A percentile compares a stretch with the other conserved stretches of the same genome.
Evolutionary conservation across 2,888 invertebrate genomes (phyloP).

Genomic region (Blastobasis lacticolella): DNA sequence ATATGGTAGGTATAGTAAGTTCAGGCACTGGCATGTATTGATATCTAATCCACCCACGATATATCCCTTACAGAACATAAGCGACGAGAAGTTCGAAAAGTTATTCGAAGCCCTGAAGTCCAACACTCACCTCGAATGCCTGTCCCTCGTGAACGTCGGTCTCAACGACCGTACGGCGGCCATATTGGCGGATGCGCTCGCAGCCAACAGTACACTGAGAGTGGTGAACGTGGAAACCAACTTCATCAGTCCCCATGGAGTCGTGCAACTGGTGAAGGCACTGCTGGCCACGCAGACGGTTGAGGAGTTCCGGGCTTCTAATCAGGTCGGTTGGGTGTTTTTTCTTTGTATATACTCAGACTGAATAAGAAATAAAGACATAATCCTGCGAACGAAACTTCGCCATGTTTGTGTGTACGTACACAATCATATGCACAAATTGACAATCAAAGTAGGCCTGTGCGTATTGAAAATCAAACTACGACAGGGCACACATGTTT

Average conservation of each 20-base stretch:
- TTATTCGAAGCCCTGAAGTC: constrained; percentile 90
- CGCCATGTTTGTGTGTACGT: too few species aligned
- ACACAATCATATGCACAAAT: too few species aligned
- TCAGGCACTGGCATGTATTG: too few species aligned
- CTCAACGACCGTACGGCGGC: constrained; percentile 91
- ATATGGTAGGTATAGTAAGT: too few species aligned
- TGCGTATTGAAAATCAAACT: too few species aligned
- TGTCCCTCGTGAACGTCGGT: constrained; percentile 95
- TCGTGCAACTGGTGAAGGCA: constrained; percentile 89
- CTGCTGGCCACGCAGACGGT: constrained; percentile 89
- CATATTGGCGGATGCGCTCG: constrained; percentile 86
- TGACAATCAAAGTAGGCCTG: too few species aligned
- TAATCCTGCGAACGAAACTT: too few species aligned
- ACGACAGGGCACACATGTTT: too few species aligned
- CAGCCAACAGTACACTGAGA: constrained; percentile 84
- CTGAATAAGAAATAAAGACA: too few species aligned
- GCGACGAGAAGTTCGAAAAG: constrained; percentile 94
- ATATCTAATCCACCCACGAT: not conserved
- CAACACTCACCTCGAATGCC: constrained; percentile 93
- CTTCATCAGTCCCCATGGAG: constrained; percentile 92
- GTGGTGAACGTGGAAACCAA: constrained; percentile 97
- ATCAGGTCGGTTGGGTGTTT: constrained; percentile 83
- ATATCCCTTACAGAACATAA: constrained; percentile 85
- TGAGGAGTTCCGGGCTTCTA: constrained; percentile 96
- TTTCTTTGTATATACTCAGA: not conserved